Conservation (phyloP, 2,113 vertebrate genomes). For the Campylorhamphus procurvoides region DNA sequence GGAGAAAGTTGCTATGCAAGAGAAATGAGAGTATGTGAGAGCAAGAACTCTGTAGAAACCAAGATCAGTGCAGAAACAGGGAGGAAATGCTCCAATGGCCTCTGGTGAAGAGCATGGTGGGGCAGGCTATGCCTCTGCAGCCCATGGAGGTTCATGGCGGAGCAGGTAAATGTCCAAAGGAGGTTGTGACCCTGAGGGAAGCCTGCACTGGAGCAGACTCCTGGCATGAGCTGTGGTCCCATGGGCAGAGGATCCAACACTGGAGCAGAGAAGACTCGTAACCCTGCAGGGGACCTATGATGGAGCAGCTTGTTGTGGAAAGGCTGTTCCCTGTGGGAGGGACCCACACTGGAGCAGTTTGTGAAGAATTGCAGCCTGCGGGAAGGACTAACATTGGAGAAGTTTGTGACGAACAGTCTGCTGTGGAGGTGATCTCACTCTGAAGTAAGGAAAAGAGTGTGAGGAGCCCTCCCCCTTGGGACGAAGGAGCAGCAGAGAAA, state of each 20-base stretch:
- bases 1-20: no score
- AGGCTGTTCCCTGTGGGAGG: not conserved
- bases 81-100: not conserved
- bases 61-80: not conserved
- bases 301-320: not conserved
- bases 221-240: not conserved
- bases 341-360: no score
- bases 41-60: not conserved
- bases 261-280: not conserved
- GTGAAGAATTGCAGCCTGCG: not conserved
- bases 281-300: not conserved
- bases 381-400: not conserved
- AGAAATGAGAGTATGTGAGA: not conserved
- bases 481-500: not conserved
- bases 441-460: not conserved
- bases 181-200: not conserved
- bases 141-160: not conserved
- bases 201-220: not conserved
- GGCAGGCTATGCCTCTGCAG: not conserved
- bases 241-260: not conserved
- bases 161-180: not conserved
- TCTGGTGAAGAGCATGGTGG: not conserved
- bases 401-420: not conserved
- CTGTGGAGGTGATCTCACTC: not conserved
- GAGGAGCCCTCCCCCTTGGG: accelerated